Base-by-base conservation (phyloP, 2,113 vertebrate species). In the Pterocles gutturalis region DNA sequence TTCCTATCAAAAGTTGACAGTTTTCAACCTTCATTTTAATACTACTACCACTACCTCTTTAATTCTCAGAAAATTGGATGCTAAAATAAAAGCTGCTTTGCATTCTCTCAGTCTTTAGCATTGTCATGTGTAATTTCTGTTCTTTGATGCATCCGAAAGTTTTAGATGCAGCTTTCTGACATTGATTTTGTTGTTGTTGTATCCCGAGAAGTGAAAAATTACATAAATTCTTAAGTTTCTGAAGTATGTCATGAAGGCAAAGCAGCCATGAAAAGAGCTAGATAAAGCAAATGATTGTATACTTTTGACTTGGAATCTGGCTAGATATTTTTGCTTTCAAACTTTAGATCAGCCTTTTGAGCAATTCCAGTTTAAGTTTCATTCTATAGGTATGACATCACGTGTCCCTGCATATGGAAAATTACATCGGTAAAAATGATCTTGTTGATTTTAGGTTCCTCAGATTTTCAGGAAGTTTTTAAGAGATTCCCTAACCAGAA, bases 71-170 rank as follows among this genome's bases (percentile, higher is more conserved):
- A 92, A 93, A 94, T 49, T 79, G 54, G 13, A 79, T 77, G 54
- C 58, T 86, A 70, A 83, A 92, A 72, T 92, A 72, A 90, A 97
- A 95, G 79, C 85, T 88, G 79, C 49, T 85, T 92, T 88, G n/a
- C 67, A 17, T 95, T 94, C 43, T 85, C 57, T 79, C 85, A 85
- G 11, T 92, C 84, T 79, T 90, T 12, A 88, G 31, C 62, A 34
- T 87, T 95, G 75, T 82, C 10, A 10, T 53, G 31, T 89, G 28
- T 83, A 90, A 77, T 93, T 92, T 90, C 67, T 41, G 13, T 81
- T 81, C 79, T 93, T 90, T 80, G 84, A 67, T 87, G 43, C 71
- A 61, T 61, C 45, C 73, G 64, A 34, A 85, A 85, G 18, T 82
- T 93, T 72, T 85, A 72, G 49, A 53, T 83, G 38, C 57, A 76